Percentiles rank a stretch among this genome's conserved stretches.
Evolutionary conservation across 2,888 invertebrate genomes (phyloP).

Genomic region (Trachelus stipa): DNA sequence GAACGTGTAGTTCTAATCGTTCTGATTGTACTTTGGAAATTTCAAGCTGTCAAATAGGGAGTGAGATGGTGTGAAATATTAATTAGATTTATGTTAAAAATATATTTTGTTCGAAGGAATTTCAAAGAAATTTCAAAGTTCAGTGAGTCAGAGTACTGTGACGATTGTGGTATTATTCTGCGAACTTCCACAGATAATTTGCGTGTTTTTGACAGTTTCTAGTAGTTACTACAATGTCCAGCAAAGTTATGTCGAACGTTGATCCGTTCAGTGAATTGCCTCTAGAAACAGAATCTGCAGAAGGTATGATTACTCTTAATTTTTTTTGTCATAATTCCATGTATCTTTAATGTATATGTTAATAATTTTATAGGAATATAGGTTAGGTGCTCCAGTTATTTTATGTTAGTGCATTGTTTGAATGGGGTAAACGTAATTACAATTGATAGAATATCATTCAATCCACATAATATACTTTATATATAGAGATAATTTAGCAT

Average conservation of each 20-base stretch:
- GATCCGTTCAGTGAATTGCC: slow-evolving; percentile 60
- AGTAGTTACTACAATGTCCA: slow-evolving; percentile 13
- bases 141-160: background rate
- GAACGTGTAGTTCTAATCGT: background rate
- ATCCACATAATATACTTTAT: background rate
- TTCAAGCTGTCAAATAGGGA: background rate
- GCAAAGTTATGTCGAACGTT: slow-evolving; percentile 36
- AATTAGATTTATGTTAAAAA: background rate
- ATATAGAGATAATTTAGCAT: background rate
- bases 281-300: slow-evolving; percentile 45
- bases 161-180: background rate
- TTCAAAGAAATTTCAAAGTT: background rate
- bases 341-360: background rate
- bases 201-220: background rate
- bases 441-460: background rate
- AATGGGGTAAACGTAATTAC: background rate
- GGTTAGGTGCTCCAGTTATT: background rate
- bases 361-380: background rate
- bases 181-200: background rate
- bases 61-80: background rate
- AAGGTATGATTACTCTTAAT: slow-evolving; percentile 40
- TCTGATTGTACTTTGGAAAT: background rate
- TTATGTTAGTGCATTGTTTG: background rate
- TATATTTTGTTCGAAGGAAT: background rate
- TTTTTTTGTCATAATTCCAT: background rate